These are phyloP conservation scores for Drepana arcuata DNA, from an alignment of 1,140 invertebrate genomes.

Conservation along the genomic window DNA sequence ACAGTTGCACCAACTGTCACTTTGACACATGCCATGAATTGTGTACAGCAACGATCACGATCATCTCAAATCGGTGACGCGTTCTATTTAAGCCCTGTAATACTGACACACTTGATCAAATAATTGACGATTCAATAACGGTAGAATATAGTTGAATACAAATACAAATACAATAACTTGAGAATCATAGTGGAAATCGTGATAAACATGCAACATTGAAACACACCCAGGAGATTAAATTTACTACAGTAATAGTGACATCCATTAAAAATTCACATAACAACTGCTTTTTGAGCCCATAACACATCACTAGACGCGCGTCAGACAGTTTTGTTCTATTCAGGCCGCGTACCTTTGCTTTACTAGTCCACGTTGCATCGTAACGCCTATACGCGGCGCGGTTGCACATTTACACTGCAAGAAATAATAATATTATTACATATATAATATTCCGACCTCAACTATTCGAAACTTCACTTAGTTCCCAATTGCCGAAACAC, in stretches of 20 bases:
- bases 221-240: conserved; percentile 47
- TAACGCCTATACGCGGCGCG: conserved; percentile 3
- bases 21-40: no score
- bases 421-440: no score
- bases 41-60: no score
- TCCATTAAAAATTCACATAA: conserved; percentile 63
- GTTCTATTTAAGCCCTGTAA: conserved; percentile 66
- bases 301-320: conserved; percentile 52
- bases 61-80: no score
- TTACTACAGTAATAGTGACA: conserved; percentile 36
- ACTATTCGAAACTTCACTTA: no score
- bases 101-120: conserved; percentile 55
- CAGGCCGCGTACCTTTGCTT: no score
- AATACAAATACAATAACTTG: conserved; percentile 24
- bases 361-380: background rate
- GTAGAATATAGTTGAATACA: conserved; percentile 13
- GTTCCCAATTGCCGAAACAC: no score
- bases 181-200: conserved; percentile 22
- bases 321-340: no score
- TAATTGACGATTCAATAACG: conserved; percentile 48
- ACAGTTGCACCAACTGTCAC: no score
- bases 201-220: conserved; percentile 12
- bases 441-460: no score
- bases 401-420: conserved; percentile 47
- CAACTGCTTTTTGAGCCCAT: conserved; percentile 62